A percentile compares a stretch with the other conserved stretches of the same genome.
Evolutionary conservation across 2,888 invertebrate species (phyloP).

Genomic region (Drosophila nr. perissopoda): DNA sequence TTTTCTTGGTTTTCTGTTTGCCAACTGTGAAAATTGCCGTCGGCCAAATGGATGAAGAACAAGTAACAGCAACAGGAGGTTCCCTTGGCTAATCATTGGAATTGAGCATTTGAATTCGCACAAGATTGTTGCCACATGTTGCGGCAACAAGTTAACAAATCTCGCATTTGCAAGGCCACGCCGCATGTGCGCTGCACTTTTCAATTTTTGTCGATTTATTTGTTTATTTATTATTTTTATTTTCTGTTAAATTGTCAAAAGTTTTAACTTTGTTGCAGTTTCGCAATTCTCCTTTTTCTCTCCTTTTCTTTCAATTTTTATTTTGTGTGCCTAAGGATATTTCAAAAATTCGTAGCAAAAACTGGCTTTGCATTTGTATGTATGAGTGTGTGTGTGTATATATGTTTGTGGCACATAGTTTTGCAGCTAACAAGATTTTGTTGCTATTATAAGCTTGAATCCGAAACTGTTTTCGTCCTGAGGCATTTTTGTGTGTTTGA

Average conservation of each 20-base stretch:
- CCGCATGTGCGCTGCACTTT: constrained; percentile 5
- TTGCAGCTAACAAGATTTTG: constrained; percentile 45
- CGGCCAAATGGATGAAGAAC: constrained; percentile 42
- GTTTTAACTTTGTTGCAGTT: constrained; percentile 30
- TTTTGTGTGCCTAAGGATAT: constrained; percentile 62
- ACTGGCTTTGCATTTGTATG: neutral
- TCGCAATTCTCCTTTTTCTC: constrained; percentile 12
- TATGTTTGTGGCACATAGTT: constrained; percentile 40
- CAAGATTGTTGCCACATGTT: constrained; percentile 53
- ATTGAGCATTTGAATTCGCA: constrained; percentile 46
- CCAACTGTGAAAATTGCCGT: constrained; percentile 70
- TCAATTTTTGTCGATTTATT: constrained; percentile 34
- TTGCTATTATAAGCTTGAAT: constrained; percentile 46
- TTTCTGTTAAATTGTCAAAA: constrained; percentile 38
- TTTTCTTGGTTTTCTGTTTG: constrained; percentile 21
- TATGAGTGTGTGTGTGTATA: constrained; percentile 4
- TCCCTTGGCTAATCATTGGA: constrained; percentile 64
- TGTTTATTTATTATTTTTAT: constrained; percentile 27
- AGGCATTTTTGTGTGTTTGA: constrained; percentile 65
- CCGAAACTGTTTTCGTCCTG: constrained; percentile 64
- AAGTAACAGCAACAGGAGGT: constrained; percentile 56
- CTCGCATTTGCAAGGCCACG: constrained; percentile 28
- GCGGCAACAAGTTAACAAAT: constrained; percentile 50
- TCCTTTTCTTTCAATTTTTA: constrained; percentile 16
- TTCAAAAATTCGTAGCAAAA: constrained; percentile 43